These are phyloP conservation scores for Rallus crepitans DNA, from an alignment of 2,797 vertebrate genomes.

Conservation along the genomic window DNA sequence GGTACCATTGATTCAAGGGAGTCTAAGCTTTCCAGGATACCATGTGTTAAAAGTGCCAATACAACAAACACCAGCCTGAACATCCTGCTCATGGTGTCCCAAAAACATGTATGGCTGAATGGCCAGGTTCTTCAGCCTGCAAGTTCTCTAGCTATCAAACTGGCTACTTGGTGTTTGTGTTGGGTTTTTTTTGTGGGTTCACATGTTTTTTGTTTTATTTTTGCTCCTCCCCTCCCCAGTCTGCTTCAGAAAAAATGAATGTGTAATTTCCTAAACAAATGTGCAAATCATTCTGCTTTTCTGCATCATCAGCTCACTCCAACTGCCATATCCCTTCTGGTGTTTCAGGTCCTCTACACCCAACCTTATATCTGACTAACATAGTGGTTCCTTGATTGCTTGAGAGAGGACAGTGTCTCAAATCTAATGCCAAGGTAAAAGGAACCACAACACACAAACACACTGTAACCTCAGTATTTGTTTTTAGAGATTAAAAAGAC, in stretches of 20 bases:
- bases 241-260: not conserved
- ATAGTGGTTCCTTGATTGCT: not conserved
- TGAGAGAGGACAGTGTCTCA: not conserved
- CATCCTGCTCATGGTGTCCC: not conserved
- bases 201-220: too few species aligned
- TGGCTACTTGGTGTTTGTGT: not conserved
- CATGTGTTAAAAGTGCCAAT: not conserved
- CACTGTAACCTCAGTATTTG: not conserved
- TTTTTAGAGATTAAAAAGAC: not conserved
- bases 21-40: not conserved
- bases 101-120: not conserved
- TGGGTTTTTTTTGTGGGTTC: too few species aligned
- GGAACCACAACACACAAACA: fast-evolving
- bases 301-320: not conserved
- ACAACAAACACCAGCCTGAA: not conserved
- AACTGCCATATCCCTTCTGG: not conserved
- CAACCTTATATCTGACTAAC: not conserved
- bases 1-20: not conserved
- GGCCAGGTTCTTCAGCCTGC: not conserved
- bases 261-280: not conserved
- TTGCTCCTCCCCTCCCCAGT: not conserved
- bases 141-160: not conserved
- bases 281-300: not conserved
- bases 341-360: not conserved
- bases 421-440: not conserved